Evolutionary conservation across 2,797 vertebrate genomes (phyloP), one percentile per base, ranked within the genome.

Genomic region (Ctenochaetus hawaiiensis): DNA sequence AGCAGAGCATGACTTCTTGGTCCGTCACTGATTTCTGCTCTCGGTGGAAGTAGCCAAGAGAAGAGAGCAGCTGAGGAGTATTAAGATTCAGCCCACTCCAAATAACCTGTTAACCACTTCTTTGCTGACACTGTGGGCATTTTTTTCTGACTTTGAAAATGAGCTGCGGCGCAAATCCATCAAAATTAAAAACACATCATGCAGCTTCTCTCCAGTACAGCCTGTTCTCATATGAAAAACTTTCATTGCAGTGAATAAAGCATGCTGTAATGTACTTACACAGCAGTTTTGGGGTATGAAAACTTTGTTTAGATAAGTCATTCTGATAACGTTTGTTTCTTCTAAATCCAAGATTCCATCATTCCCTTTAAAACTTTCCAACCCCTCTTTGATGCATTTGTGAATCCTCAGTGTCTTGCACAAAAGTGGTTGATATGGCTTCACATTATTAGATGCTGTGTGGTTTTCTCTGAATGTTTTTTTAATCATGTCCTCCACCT

Each of bases 351-450:
- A 5, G 37, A 48, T 10, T 59, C 53, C 41, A 45, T 64, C 69
- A 54, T 57, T 76, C 41, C 72, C 53, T 30, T 0, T 76, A 20
- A 49, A 63, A 60, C 59, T 6, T 70, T 52, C 53, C 68, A 39
- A 6, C 48, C 66, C 18, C 51, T 43, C 57, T 75, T 67, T 75
- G 54, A 72, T 49, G 67, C 23, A 11, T 75, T 49, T 72, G 18
- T 88, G 69, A 73, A 45, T 65, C 37, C 26, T 47, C 43, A 57
- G 22, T 80, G 67, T 88, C 22, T 13, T 49, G 84, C 82, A 76
- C 52, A 80, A 58, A 77, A 72, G 80, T 91, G 80, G 73, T 92
- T 88, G 45, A 83, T 47, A 2, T 45, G 72, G n/a, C 43, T 49
- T 51, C 26, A 52, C 26, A 10, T 76, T 49, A 45, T 70, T 47